A percentile compares a stretch with the other conserved stretches of the same genome.
These are phyloP conservation scores for Tipula vernalis DNA, from an alignment of 2,888 invertebrate species.

Conservation along the genomic window DNA sequence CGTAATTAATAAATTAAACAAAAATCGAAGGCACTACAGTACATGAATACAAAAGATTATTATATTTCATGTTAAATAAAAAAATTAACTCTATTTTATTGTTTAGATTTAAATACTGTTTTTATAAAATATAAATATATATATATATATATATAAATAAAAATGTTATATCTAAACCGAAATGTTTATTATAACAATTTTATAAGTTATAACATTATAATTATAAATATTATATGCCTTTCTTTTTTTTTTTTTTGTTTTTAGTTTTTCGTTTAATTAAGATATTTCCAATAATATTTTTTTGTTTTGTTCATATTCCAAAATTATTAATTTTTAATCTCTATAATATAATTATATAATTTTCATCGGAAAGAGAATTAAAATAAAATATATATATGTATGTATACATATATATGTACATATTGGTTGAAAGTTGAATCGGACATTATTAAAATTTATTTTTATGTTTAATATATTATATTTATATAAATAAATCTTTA, in stretches of 20 bases:
- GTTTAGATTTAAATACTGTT: background rate
- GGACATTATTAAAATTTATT: background rate
- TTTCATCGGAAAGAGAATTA: background rate
- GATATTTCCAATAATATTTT: background rate
- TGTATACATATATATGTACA: background rate
- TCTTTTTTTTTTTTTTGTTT: background rate
- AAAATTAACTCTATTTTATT: background rate
- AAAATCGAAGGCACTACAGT: background rate
- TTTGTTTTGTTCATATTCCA: background rate
- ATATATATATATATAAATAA: background rate
- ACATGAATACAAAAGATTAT: background rate
- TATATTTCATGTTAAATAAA: background rate
- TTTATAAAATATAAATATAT: background rate
- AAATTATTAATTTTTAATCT: background rate
- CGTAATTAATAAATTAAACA: background rate
- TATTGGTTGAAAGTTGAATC: background rate
- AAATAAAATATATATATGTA: background rate
- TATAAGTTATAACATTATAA: background rate
- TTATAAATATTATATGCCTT: background rate
- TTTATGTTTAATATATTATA: background rate
- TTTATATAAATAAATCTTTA: background rate
- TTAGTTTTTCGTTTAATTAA: background rate
- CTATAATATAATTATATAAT: background rate
- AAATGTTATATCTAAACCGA: background rate
- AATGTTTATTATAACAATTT: background rate